Base-by-base conservation (phyloP, 2,888 invertebrate species). In the Nymphalis urticae region DNA sequence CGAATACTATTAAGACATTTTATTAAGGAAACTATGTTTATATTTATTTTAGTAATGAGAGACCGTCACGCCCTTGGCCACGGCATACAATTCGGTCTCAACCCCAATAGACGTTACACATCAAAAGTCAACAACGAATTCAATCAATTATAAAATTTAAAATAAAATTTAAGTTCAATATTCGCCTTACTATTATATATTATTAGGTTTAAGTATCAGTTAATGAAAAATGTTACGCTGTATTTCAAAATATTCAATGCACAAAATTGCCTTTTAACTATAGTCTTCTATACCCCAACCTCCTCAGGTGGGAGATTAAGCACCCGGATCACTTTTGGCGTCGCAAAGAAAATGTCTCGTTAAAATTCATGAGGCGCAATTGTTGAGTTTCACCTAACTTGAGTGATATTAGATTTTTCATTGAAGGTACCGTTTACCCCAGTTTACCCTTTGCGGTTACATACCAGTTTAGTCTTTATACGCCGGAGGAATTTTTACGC, bases 341-440 rank as follows among this genome's bases (percentile, higher is more conserved):
- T 76, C 79, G 79, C 80, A 85, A 87, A 86, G 87, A 86, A 87
- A 88, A 87, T 85, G 80, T 76, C 85, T 86, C 79, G 81, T 88
- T 88, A 87, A 89, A 87, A 88, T 89, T 89, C 88, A 89, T 88
- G 89, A 89, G 84, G 73, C 75, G 80, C 85, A 85, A 88, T 88
- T 86, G 86, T 86, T 80, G 83, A 83, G 82, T 80, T 79, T 80
- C 80, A 73, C 77, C 75, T 67, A 78, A 78, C 80, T 82, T 85
- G 85, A 87, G 83, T 85, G 85, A 86, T 87, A 88, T 88, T 87
- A 86, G 85, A 84, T 85, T 85, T 85, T 85, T 79, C 74, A 74
- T 71, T 73, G 71, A 69, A 73, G 71, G 72, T 62, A 72, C 67
- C 72, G 70, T 70, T 73, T 68, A 70, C 69, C 62, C 64, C 59